Percentiles rank a stretch among this genome's conserved stretches.
Evolutionary conservation across 2,113 vertebrate species (phyloP).

Genomic region (Myodes glareolus): DNA sequence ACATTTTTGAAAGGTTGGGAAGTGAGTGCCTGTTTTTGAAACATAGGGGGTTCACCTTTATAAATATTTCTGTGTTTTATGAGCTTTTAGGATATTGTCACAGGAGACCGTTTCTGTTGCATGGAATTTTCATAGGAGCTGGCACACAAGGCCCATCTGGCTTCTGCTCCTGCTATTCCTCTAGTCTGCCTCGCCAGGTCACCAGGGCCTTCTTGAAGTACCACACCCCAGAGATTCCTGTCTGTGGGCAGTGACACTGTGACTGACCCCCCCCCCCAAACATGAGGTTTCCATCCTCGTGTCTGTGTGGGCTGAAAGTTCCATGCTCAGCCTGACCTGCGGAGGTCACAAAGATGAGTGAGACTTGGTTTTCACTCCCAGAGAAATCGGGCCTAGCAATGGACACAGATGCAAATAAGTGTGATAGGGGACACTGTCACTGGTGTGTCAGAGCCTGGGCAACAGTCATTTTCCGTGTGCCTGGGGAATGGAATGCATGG

Average conservation of each 20-base stretch:
- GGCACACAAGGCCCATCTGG: slow-evolving; percentile 61
- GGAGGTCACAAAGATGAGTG: not conserved
- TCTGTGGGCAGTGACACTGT: not conserved
- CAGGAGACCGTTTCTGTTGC: slow-evolving; percentile 55
- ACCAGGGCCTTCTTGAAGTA: not conserved
- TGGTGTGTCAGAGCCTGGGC: not conserved
- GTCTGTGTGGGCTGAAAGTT: not conserved
- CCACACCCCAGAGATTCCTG: not conserved
- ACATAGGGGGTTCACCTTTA: slow-evolving; percentile 59
- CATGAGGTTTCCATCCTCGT: not conserved
- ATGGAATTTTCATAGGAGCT: slow-evolving; percentile 73
- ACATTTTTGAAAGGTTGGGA: slow-evolving; percentile 43
- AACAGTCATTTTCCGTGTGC: not conserved
- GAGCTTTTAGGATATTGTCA: slow-evolving; percentile 62
- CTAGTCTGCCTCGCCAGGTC: not conserved
- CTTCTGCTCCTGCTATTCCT: slow-evolving; percentile 6
- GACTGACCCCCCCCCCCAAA: not conserved
- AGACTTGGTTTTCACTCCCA: not conserved
- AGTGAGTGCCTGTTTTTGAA: slow-evolving; percentile 51
- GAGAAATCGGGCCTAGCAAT: not conserved
- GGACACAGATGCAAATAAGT: not conserved
- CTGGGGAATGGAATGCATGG: too few relatives aligned
- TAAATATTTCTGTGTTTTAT: slow-evolving; percentile 71
- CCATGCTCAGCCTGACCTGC: not conserved
- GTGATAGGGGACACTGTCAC: not conserved